Evolutionary conservation across 2,888 invertebrate species (phyloP), one percentile per base, ranked within the genome.

Genomic region (Bellardia bayeri): DNA sequence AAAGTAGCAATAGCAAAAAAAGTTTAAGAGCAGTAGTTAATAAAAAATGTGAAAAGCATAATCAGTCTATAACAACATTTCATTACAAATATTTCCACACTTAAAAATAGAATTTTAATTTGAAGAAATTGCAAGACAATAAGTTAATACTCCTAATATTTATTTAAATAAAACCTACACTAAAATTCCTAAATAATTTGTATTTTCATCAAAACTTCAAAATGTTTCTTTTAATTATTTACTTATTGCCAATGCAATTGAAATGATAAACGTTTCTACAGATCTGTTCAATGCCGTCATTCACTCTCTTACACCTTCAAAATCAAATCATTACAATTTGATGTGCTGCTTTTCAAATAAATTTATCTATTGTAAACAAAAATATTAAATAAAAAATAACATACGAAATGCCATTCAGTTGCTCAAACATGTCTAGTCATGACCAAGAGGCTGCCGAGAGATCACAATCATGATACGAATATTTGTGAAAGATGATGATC

Each of bases 211-310:
- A 37, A 37, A 37, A 37, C 37, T 37, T n/a, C 51, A 54, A n/a
- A 54, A 54, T 23, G n/a, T 58, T 23, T 58, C 30, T 58, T 58
- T 23, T 13, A 51, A 23, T 23, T 23, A 23, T 23, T 23, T 23
- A 23, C 23, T 51, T 56, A 30, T 30, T 61, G 3, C 56, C 6
- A 14, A 23, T n/a, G 61, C 74, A 75, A 63, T 75, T 37, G 51
- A 75, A 63, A 75, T 63, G 45, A 75, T 76, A 37, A 64, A 76
- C 40, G 37, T 54, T 76, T 64, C 49, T 63, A 64, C 51, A 51
- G 54, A 37, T 71, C 2, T 49, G 33, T 33, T 51, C 6, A 51
- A 63, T 49, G 45, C 13, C 11, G 51, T 3, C 45, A 37, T 3
- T 30, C 16, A 56, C 61, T 58, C 58, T 61, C n/a, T 45, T 30